These are phyloP conservation scores for Agonopterix alstromeriana DNA, from an alignment of 2,888 invertebrate genomes.

Conservation along the genomic window DNA sequence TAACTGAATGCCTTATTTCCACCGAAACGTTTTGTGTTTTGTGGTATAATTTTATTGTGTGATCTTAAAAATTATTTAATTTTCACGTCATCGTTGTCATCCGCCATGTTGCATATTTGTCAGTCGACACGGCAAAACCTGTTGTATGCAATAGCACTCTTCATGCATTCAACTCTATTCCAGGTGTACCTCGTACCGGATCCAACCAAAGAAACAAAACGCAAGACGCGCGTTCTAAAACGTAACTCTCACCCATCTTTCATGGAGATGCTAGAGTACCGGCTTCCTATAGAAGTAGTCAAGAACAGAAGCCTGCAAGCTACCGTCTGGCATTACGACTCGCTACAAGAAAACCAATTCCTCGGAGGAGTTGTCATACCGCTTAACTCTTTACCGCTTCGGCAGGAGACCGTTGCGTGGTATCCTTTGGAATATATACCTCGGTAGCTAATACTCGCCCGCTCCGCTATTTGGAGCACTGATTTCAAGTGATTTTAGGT, in stretches of 20 bases:
- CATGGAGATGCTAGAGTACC: slow-evolving; percentile 97
- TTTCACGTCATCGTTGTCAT: no score
- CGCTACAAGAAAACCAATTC: slow-evolving; percentile 95
- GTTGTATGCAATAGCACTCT: no score
- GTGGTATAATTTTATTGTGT: no score
- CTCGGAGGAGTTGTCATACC: slow-evolving; percentile 93
- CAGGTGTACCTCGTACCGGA: slow-evolving; percentile 93
- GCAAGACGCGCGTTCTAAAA: slow-evolving; percentile 95
- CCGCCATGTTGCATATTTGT: no score
- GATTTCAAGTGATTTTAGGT: slow-evolving; percentile 13
- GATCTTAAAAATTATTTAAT: no score
- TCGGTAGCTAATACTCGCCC: slow-evolving; percentile 55
- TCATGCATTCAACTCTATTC: slow-evolving; percentile 4
- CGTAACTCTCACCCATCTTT: slow-evolving; percentile 97
- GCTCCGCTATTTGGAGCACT: slow-evolving; percentile 53
- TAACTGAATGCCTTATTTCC: no score
- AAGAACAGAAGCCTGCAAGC: slow-evolving; percentile 88
- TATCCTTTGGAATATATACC: slow-evolving; percentile 81
- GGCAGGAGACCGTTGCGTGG: slow-evolving; percentile 90
- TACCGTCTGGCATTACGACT: slow-evolving; percentile 96
- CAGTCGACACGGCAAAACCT: no score
- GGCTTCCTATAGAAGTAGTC: slow-evolving; percentile 88
- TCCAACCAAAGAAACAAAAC: slow-evolving; percentile 92
- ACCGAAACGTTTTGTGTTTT: no score
- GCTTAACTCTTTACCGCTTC: slow-evolving; percentile 83